A percentile compares a stretch with the other conserved stretches of the same genome.
Conservation (phyloP, 30 jellyfish, hydroid and myxozoan genomes). For the Cassiopea xamachana region DNA sequence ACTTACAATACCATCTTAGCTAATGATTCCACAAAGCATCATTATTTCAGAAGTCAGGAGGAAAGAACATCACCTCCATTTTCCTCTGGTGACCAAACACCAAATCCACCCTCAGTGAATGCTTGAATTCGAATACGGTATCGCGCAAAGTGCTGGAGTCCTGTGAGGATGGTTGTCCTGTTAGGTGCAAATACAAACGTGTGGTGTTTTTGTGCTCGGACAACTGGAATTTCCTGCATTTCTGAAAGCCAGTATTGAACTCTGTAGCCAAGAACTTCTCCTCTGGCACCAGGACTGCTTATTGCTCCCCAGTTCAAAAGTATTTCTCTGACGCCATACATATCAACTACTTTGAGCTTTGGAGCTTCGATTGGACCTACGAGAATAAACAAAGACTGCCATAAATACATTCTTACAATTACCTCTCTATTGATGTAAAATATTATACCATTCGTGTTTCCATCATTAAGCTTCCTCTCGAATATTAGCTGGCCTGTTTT, state of each 20-base stretch:
- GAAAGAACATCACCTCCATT: conserved; percentile 18
- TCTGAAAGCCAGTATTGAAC: conserved; percentile 34
- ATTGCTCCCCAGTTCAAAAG: conserved; percentile 36
- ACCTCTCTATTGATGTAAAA: no score
- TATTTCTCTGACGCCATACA: conserved; percentile 8
- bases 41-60: not conserved
- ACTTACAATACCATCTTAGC: no score
- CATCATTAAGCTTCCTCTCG: no score
- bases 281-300: conserved; percentile 38
- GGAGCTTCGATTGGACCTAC: conserved; percentile 47
- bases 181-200: conserved; percentile 32
- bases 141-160: conserved; percentile 17
- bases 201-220: no score
- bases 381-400: not conserved
- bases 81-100: conserved; percentile 16
- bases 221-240: conserved; percentile 9
- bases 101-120: conserved; percentile 59
- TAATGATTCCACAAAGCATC: no score
- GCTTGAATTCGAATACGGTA: conserved; percentile 36
- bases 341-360: conserved; percentile 26
- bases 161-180: conserved; percentile 7
- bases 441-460: no score
- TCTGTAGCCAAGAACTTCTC: conserved; percentile 58
- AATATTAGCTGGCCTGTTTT: no score
- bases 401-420: not conserved